A percentile compares a stretch with the other conserved stretches of the same genome.
phyloP scores from a whole-genome alignment of 1,140 invertebrate genomes.

The Schlechtendalia chinensis region DNA sequence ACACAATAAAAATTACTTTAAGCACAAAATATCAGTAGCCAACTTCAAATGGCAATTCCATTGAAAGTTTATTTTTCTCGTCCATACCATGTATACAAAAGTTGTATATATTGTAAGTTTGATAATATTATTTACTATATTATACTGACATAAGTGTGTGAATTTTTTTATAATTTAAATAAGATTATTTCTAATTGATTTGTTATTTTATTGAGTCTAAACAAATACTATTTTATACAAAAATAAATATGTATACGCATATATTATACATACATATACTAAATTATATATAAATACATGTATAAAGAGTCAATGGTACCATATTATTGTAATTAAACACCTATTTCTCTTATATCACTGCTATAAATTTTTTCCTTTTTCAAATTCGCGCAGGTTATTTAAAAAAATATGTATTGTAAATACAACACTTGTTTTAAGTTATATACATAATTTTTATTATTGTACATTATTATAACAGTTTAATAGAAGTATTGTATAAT shows the following conservation, averaged over 20 bases:
- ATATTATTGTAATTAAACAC: constrained; percentile 35
- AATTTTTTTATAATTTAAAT: constrained; percentile 44
- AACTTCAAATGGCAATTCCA: not conserved
- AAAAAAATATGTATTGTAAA: constrained; percentile 30
- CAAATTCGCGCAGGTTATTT: constrained; percentile 24
- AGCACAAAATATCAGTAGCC: not conserved
- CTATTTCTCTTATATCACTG: constrained; percentile 32
- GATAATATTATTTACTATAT: constrained; percentile 41
- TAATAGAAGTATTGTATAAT: constrained; percentile 40
- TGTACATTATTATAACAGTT: constrained; percentile 35
- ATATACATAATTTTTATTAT: constrained; percentile 42
- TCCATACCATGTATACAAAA: constrained; percentile 29
- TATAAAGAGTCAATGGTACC: constrained; percentile 16
- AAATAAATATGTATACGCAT: constrained; percentile 25
- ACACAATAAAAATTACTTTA: not conserved
- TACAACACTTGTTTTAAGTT: constrained; percentile 31
- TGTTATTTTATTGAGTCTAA: constrained; percentile 35
- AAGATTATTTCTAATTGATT: constrained; percentile 30
- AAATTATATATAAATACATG: constrained; percentile 19
- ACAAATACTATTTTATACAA: constrained; percentile 29
- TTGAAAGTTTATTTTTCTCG: not conserved
- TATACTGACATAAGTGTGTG: constrained; percentile 25
- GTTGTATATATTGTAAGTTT: constrained; percentile 42
- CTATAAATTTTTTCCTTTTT: constrained; percentile 25
- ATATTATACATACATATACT: not conserved